Conservation (phyloP, 2,797 vertebrate genomes). For the Novumbra hubbsi region DNA sequence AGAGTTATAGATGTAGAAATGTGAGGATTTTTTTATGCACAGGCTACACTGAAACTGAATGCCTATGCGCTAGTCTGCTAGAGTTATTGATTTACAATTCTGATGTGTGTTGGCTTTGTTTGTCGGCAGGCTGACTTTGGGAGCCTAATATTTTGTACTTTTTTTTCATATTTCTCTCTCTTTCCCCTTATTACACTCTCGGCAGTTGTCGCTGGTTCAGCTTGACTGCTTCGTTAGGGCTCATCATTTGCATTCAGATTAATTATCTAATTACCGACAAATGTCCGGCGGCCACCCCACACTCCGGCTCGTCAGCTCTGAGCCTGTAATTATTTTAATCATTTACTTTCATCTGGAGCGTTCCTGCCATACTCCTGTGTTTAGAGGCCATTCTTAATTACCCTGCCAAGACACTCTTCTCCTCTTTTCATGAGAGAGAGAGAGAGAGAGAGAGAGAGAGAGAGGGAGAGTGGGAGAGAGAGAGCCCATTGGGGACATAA, state of each 20-base stretch:
- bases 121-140: slow-evolving; percentile 22
- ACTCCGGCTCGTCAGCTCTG: slow-evolving; percentile 97
- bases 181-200: slow-evolving; percentile 75
- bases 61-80: slow-evolving; percentile 7
- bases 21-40: slow-evolving; percentile 28
- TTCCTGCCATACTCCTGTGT: slow-evolving; percentile 95
- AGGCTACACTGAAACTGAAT: slow-evolving; percentile 30
- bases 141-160: slow-evolving; percentile 57
- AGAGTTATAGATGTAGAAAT: slow-evolving; percentile 39
- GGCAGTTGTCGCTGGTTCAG: slow-evolving; percentile 93
- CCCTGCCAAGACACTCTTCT: slow-evolving; percentile 84
- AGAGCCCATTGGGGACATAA: slow-evolving; percentile 70
- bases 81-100: slow-evolving; percentile 54
- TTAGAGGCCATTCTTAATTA: slow-evolving; percentile 99
- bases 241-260: slow-evolving; percentile 99
- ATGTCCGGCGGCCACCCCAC: slow-evolving; percentile 98
- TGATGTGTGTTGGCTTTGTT: slow-evolving; percentile 36
- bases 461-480: slow-evolving; percentile 27
- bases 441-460: slow-evolving; percentile 21
- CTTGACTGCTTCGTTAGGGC: slow-evolving; percentile 99
- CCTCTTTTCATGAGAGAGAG: slow-evolving; percentile 65
- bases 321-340: slow-evolving; percentile 99
- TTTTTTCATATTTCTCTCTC: slow-evolving; percentile 54
- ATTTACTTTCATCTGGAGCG: slow-evolving; percentile 99
- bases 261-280: slow-evolving; percentile 99